These are phyloP conservation scores for Machimus rusticus DNA, from an alignment of 2,888 invertebrate species.

Conservation along the genomic window DNA sequence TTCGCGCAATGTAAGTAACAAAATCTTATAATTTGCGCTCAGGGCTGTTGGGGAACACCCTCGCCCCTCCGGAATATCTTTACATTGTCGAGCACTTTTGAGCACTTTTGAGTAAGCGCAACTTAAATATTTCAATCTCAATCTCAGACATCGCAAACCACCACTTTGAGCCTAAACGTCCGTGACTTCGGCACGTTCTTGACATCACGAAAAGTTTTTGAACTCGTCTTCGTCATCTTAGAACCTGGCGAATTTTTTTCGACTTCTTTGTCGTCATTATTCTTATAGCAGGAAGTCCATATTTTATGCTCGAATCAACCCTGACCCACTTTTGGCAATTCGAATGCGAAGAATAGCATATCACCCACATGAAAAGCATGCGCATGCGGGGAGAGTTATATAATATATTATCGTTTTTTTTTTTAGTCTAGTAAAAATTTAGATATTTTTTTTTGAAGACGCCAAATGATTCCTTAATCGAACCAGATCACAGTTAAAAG, in stretches of 20 bases:
- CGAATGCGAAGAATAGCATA: background rate
- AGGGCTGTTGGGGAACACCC: background rate
- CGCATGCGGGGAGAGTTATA: background rate
- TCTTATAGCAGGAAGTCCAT: conserved; percentile 47
- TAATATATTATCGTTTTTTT: no score
- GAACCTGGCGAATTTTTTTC: background rate
- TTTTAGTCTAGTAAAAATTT: background rate
- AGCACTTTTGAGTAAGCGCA: background rate
- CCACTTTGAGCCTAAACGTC: background rate
- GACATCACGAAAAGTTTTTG: background rate
- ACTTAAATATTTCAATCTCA: background rate
- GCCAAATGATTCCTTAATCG: background rate
- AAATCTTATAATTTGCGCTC: background rate
- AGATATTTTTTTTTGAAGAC: background rate
- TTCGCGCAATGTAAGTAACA: background rate
- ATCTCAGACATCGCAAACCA: background rate
- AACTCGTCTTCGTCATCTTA: background rate
- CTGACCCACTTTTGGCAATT: conserved; percentile 49
- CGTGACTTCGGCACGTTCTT: background rate
- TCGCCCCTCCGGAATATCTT: background rate
- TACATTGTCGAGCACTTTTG: background rate
- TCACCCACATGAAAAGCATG: background rate
- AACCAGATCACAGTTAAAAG: background rate
- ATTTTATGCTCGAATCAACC: conserved; percentile 50
- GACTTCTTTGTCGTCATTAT: background rate